phyloP scores from a whole-genome alignment of 2,113 vertebrate species.

The Corythoichthys haematopterus region DNA sequence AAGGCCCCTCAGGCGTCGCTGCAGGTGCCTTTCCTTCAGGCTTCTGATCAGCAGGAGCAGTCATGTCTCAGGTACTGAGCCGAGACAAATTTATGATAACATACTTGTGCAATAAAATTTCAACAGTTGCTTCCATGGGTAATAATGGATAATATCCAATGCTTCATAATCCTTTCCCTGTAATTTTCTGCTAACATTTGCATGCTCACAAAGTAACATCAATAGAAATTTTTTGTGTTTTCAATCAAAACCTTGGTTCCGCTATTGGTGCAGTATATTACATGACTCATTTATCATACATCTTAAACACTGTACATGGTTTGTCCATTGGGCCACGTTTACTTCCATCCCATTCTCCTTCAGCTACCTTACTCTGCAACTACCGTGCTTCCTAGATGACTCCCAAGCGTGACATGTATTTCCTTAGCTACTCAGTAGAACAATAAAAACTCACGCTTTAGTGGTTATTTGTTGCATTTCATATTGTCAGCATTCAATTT shows the following conservation, averaged over 20 bases:
- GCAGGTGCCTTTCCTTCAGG: slow-evolving; percentile 69
- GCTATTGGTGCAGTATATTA: background rate
- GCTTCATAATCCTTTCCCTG: background rate
- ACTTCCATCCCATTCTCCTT: slow-evolving; percentile 5
- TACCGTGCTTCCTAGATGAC: background rate
- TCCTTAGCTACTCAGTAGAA: background rate
- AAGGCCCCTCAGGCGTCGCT: slow-evolving; percentile 63
- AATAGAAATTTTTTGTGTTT: background rate
- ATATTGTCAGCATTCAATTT: background rate
- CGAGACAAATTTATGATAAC: background rate
- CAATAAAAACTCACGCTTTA: background rate
- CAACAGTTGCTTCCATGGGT: background rate
- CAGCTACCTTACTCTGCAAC: slow-evolving; percentile 10
- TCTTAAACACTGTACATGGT: slow-evolving; percentile 14
- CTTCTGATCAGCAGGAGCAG: slow-evolving; percentile 73
- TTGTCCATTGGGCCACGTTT: slow-evolving; percentile 14
- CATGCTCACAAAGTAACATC: background rate
- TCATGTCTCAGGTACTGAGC: slow-evolving; percentile 82
- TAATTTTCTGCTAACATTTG: background rate
- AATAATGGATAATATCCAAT: background rate
- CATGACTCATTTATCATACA: background rate
- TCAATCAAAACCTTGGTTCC: background rate
- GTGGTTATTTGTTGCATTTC: background rate
- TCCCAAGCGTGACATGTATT: slow-evolving; percentile 11
- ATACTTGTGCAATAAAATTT: background rate